Evolutionary conservation across 2,113 vertebrate species (phyloP).

Genomic region (Anguilla rostrata): DNA sequence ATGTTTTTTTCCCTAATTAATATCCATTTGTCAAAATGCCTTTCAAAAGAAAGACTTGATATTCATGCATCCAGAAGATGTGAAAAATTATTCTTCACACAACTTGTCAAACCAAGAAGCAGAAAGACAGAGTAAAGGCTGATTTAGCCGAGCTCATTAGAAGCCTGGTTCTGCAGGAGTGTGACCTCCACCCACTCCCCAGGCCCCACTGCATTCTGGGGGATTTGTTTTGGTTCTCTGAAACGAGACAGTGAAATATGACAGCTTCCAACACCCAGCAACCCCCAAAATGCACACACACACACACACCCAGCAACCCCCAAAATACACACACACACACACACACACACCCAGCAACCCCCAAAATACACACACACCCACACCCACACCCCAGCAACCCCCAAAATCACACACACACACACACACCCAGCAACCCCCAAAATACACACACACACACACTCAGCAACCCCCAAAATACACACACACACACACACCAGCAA

Average conservation of each 20-base stretch:
- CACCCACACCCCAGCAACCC: too few species aligned
- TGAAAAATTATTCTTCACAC: slow-evolving; percentile 5
- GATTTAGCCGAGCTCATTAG: slow-evolving; percentile 31
- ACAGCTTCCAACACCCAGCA: background rate
- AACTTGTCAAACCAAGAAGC: slow-evolving; percentile 3
- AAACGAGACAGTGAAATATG: slow-evolving; percentile 3
- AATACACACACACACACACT: too few species aligned
- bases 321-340: too few species aligned
- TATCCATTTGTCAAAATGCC: slow-evolving; percentile 52
- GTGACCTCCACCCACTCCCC: background rate
- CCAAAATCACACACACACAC: too few species aligned
- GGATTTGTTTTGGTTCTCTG: slow-evolving; percentile 5
- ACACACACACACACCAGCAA: too few species aligned
- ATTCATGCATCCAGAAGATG: slow-evolving; percentile 2
- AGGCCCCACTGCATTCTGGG: slow-evolving; percentile 20
- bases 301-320: too few species aligned
- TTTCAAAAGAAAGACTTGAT: background rate
- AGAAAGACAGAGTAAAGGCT: background rate
- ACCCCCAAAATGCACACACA: background rate
- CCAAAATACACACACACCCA: too few species aligned
- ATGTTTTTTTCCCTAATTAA: slow-evolving; percentile 41
- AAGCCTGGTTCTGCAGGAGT: background rate
- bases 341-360: too few species aligned
- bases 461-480: too few species aligned
- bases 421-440: too few species aligned